Percentiles rank a stretch among this genome's conserved stretches.
phyloP scores from a whole-genome alignment of 2,797 vertebrate species.

The Streptopelia turtur region DNA sequence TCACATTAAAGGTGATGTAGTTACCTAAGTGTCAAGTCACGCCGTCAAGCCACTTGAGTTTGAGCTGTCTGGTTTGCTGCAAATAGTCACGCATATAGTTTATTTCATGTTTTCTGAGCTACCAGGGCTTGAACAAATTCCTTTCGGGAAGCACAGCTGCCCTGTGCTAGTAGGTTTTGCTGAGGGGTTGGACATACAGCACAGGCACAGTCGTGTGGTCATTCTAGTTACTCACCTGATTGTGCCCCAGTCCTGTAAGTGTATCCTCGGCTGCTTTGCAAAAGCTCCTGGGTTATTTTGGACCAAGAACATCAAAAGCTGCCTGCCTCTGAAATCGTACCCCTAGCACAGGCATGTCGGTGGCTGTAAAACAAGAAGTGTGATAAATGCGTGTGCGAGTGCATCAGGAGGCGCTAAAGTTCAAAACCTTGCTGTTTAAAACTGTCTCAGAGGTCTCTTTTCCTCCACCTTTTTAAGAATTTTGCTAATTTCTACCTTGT shows the following conservation, averaged over 20 bases:
- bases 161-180: not conserved
- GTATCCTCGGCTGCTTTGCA: not conserved
- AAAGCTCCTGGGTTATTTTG: not conserved
- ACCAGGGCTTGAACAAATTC: not conserved
- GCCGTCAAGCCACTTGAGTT: not conserved
- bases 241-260: not conserved
- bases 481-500: not conserved
- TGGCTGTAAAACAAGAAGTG: not conserved
- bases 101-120: not conserved
- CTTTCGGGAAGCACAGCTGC: not conserved
- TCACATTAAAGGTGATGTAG: not conserved
- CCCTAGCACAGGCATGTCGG: not conserved
- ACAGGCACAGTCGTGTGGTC: fast-evolving
- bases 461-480: not conserved
- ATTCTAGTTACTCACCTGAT: not conserved
- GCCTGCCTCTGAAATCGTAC: not conserved
- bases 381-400: fast-evolving
- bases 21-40: not conserved
- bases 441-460: not conserved
- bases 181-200: not conserved
- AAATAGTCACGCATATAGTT: fast-evolving
- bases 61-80: not conserved
- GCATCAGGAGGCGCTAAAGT: not conserved
- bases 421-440: not conserved
- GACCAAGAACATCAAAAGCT: not conserved